phyloP scores from a whole-genome alignment of 2,888 invertebrate genomes.

The Baronia brevicornis region DNA sequence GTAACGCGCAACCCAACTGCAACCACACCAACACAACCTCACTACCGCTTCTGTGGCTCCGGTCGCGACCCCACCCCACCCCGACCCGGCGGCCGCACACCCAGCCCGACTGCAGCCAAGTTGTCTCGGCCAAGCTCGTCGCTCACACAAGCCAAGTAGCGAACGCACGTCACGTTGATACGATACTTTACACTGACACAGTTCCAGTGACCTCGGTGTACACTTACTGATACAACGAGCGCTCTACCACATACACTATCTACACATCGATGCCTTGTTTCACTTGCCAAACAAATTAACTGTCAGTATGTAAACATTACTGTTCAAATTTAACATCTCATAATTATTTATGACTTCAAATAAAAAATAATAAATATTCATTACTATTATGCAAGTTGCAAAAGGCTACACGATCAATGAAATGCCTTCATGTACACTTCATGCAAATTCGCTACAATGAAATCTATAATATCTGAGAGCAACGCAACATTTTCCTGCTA shows the following conservation, averaged over 20 bases:
- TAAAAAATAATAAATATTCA: constrained; percentile 26
- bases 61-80: constrained; percentile 17
- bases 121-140: constrained; percentile 19
- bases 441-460: constrained; percentile 50
- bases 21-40: constrained; percentile 80
- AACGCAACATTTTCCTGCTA: constrained; percentile 75
- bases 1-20: constrained; percentile 93
- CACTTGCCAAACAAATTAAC: constrained; percentile 61
- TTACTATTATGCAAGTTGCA: constrained; percentile 44
- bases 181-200: constrained; percentile 15
- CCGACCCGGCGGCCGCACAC: constrained; percentile 16
- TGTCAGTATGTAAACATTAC: constrained; percentile 32
- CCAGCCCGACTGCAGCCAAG: constrained; percentile 34
- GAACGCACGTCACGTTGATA: too few species aligned
- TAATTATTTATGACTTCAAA: constrained; percentile 21
- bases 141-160: constrained; percentile 16
- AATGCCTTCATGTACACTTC: constrained; percentile 55
- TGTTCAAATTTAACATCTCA: constrained; percentile 13
- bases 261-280: constrained; percentile 53
- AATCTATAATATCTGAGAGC: constrained; percentile 54
- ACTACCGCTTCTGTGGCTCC: constrained; percentile 42
- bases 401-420: constrained; percentile 47
- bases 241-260: constrained; percentile 67
- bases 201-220: constrained; percentile 17
- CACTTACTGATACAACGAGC: constrained; percentile 30